Evolutionary conservation across 2,888 invertebrate genomes (phyloP).

Genomic region (Epinotia bilunana): DNA sequence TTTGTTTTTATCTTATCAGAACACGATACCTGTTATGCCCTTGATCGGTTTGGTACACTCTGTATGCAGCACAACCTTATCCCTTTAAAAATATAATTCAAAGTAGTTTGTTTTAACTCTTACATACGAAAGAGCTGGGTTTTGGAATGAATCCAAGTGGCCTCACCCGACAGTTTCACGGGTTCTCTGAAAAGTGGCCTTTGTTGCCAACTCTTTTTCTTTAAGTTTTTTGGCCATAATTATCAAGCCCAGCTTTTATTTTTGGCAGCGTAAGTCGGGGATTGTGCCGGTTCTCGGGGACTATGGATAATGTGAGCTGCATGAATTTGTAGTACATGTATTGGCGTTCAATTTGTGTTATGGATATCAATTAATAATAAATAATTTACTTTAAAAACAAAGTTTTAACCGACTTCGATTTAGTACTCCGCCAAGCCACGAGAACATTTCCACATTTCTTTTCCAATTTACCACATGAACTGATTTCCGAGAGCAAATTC

Average conservation of each 20-base stretch:
- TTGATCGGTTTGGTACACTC: too few species aligned
- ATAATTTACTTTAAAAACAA: too few species aligned
- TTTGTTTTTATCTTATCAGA: too few species aligned
- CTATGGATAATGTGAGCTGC: background rate
- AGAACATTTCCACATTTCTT: too few species aligned
- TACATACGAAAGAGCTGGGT: background rate
- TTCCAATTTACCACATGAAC: too few species aligned
- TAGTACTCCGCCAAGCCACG: too few species aligned
- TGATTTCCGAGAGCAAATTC: too few species aligned
- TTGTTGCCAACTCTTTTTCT: conserved; percentile 52
- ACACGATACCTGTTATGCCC: too few species aligned
- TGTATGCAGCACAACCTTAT: background rate
- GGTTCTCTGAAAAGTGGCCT: conserved; percentile 62
- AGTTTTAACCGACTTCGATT: too few species aligned
- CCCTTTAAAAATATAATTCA: background rate
- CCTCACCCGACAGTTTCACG: conserved; percentile 63
- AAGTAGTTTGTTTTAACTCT: background rate
- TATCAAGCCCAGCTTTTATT: conserved; percentile 51
- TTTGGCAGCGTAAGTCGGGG: conserved; percentile 19
- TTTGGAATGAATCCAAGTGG: conserved; percentile 52
- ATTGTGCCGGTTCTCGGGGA: background rate
- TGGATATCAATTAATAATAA: too few species aligned
- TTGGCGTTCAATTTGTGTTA: too few species aligned
- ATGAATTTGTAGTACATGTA: background rate
- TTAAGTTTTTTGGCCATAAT: conserved; percentile 52